Percentiles rank a stretch among this genome's conserved stretches.
phyloP scores from a whole-genome alignment of 2,113 vertebrate genomes.

The Sardina pilchardus region DNA sequence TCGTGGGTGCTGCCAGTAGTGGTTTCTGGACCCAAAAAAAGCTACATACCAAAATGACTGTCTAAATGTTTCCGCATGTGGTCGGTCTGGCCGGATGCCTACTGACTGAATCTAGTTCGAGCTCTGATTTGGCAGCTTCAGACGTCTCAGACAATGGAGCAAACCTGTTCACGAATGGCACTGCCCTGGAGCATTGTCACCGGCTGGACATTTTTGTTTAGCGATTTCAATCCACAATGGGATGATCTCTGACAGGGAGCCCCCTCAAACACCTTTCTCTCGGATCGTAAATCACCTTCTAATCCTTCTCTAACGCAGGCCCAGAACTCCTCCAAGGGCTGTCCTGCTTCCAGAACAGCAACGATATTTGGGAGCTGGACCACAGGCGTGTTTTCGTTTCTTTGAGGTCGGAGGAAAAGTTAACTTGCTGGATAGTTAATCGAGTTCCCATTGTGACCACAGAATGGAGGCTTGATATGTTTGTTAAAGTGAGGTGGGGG shows the following conservation, averaged over 20 bases:
- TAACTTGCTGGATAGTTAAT: slow-evolving; percentile 14
- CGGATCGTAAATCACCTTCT: not conserved
- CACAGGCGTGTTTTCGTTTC: not conserved
- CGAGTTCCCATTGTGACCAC: not conserved
- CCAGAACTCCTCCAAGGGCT: not conserved
- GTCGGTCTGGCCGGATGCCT: slow-evolving; percentile 31
- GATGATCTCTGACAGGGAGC: not conserved
- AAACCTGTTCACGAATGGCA: slow-evolving; percentile 1
- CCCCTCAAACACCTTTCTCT: not conserved
- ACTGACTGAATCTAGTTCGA: slow-evolving; percentile 13
- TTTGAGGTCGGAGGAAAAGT: slow-evolving; percentile 10
- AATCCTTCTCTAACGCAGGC: not conserved
- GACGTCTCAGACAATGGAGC: slow-evolving; percentile 28
- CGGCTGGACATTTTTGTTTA: not conserved
- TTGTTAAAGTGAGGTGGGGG: not conserved
- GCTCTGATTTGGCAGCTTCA: slow-evolving; percentile 28
- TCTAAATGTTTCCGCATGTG: slow-evolving; percentile 51
- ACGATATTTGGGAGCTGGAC: not conserved
- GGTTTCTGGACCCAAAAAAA: slow-evolving; percentile 7
- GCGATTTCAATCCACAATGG: not conserved
- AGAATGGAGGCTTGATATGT: slow-evolving; percentile 13
- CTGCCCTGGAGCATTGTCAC: not conserved
- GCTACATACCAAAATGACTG: slow-evolving; percentile 30
- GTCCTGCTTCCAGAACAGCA: not conserved
- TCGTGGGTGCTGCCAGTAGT: slow-evolving; percentile 31